These are phyloP conservation scores for Sphaeramia orbicularis DNA, from an alignment of 2,797 vertebrate species.

Conservation along the genomic window DNA sequence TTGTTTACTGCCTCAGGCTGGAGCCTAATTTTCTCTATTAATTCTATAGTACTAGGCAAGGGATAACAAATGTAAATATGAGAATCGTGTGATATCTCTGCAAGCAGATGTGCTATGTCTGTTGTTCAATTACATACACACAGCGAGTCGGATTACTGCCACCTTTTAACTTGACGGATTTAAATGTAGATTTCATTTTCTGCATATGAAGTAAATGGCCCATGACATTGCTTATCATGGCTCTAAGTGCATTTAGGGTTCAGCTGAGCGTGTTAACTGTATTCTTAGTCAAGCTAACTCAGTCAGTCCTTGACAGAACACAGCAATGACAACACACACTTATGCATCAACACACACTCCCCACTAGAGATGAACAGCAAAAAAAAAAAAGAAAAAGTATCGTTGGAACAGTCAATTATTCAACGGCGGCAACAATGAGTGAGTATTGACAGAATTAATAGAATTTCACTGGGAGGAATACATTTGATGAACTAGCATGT, in stretches of 20 bases:
- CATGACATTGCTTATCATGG: slow-evolving; percentile 65
- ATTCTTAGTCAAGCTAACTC: slow-evolving; percentile 56
- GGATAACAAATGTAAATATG: slow-evolving; percentile 71
- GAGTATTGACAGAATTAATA: too few species aligned
- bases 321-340: slow-evolving; percentile 26
- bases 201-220: slow-evolving; percentile 71
- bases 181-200: slow-evolving; percentile 72
- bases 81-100: slow-evolving; percentile 70
- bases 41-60: slow-evolving; percentile 56
- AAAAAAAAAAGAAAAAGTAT: too few species aligned
- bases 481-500: too few species aligned
- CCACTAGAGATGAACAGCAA: too few species aligned
- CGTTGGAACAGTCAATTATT: too few species aligned
- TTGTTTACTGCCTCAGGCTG: slow-evolving; percentile 59
- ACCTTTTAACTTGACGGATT: slow-evolving; percentile 74
- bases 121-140: slow-evolving; percentile 68
- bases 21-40: slow-evolving; percentile 70
- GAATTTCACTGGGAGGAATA: too few species aligned
- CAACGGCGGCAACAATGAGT: too few species aligned
- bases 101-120: slow-evolving; percentile 63
- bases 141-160: slow-evolving; percentile 63
- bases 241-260: slow-evolving; percentile 61
- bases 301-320: slow-evolving; percentile 45
- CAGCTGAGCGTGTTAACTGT: slow-evolving; percentile 62
- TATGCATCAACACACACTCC: slow-evolving; percentile 4